phyloP scores from a whole-genome alignment of 2,113 vertebrate genomes.

The Upupa epops region DNA sequence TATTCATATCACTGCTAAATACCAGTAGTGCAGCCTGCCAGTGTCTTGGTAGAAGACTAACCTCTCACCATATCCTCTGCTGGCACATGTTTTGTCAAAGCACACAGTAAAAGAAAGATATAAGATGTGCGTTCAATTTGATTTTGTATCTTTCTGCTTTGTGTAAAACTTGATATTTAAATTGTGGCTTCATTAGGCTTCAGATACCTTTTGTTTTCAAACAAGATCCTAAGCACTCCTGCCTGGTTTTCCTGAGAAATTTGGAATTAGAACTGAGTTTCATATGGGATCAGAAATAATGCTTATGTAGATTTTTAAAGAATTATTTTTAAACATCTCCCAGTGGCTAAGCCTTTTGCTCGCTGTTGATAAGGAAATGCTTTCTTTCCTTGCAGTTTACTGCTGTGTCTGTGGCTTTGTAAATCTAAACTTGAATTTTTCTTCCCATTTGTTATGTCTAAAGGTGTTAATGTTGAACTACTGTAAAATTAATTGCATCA shows the following conservation, averaged over 20 bases:
- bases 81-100: not conserved
- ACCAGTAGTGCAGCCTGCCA: not conserved
- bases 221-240: not conserved
- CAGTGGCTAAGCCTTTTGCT: conserved; percentile 3
- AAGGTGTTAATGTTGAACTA: conserved; percentile 15
- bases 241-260: not conserved
- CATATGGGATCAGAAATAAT: not conserved
- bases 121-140: not conserved
- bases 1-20: not conserved
- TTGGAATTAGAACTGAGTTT: conserved; percentile 14
- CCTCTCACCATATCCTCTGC: not conserved
- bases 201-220: conserved; percentile 1
- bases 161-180: not conserved
- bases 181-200: not conserved
- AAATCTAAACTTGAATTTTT: conserved; percentile 35
- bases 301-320: not conserved
- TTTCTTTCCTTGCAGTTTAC: not conserved
- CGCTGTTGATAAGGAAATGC: not conserved
- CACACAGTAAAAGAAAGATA: not conserved
- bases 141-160: not conserved
- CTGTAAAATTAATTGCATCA: not conserved
- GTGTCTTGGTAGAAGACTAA: not conserved
- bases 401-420: conserved; percentile 21
- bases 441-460: not conserved
- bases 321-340: not conserved